Evolutionary conservation across 2,888 invertebrate species (phyloP).

Genomic region (Abrostola tripartita): DNA sequence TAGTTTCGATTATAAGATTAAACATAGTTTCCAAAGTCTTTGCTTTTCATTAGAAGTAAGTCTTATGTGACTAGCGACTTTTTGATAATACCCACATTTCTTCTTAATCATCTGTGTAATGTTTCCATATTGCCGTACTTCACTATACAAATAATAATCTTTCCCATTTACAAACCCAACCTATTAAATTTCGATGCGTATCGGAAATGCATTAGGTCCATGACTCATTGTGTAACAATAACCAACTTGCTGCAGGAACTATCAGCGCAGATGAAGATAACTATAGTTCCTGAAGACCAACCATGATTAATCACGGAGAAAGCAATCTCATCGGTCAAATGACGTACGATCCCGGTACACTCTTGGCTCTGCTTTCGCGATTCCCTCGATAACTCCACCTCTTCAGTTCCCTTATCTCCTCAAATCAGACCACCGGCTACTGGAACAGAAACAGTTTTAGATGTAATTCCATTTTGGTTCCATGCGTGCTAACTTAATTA

Average conservation of each 20-base stretch:
- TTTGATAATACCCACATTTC: too few relatives aligned
- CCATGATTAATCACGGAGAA: conserved; percentile 51
- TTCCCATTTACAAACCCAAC: conserved; percentile 1
- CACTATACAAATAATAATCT: conserved; percentile 3
- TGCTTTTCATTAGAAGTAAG: too few relatives aligned
- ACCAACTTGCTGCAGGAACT: conserved; percentile 21
- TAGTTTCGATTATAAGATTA: too few relatives aligned
- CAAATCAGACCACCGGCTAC: conserved; percentile 46
- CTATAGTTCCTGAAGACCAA: conserved; percentile 24
- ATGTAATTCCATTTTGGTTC: conserved; percentile 34
- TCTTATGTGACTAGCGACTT: too few relatives aligned
- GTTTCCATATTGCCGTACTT: background rate
- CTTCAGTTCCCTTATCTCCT: conserved; percentile 41
- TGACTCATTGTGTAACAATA: conserved; percentile 40
- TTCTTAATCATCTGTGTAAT: too few relatives aligned
- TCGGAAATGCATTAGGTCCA: conserved; percentile 23
- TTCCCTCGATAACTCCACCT: conserved; percentile 44
- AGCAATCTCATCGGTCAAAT: conserved; percentile 52
- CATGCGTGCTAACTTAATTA: conserved; percentile 33
- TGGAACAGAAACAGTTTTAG: conserved; percentile 21
- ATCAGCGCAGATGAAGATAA: conserved; percentile 40
- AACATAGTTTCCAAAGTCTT: too few relatives aligned
- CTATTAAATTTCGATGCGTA: conserved; percentile 10
- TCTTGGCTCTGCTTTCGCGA: conserved; percentile 37
- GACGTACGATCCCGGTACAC: conserved; percentile 34